Base-by-base conservation (phyloP, 2,888 invertebrate genomes). In the Ophraella communa region DNA sequence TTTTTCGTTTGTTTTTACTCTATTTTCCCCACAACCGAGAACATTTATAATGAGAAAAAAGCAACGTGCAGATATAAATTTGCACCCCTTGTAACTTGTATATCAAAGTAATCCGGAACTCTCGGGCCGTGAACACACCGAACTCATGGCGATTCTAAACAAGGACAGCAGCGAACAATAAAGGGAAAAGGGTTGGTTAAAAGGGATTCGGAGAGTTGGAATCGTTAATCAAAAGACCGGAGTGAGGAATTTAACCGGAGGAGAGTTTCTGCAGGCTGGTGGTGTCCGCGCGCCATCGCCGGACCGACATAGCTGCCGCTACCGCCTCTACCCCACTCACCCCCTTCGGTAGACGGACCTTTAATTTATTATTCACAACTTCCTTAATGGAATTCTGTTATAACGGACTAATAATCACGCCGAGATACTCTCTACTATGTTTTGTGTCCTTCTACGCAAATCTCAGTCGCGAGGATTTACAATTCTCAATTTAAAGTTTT, bases 281-380 rank as follows among this genome's bases (percentile, higher is more conserved):
- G 72, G 64, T 85, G 81, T 85, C 86, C 80, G 85, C 80, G 85
- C 85, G 0, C 73, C 73, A 71, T 81, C 85, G 20, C 85, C 85
- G 23, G 86, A 86, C 54, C 86, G 85, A 67, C 80, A 86, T 72
- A 85, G 86, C 85, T 85, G 84, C 81, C 83, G 86, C 85, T 85
- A 84, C 81, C 83, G 83, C 69, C 80, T 83, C 1, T 83, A 1
- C 83, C 85, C 45, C 68, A 27, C 64, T 17, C 21, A 11, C 18
- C 49, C 64, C 58, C 61, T 45, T 44, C 39, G 65, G 57, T 58
- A 59, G 39, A 56, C 70, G 69, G 73, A 73, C 75, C 72, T 76
- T 76, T 78, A 77, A 80, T 80, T 80, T 79, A 80, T 80, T 80
- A 80, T 80, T 80, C 79, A 77, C 78, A 78, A 79, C 77, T 79